Conservation (phyloP, 2,797 vertebrate genomes). For the Alfaro cultratus region DNA sequence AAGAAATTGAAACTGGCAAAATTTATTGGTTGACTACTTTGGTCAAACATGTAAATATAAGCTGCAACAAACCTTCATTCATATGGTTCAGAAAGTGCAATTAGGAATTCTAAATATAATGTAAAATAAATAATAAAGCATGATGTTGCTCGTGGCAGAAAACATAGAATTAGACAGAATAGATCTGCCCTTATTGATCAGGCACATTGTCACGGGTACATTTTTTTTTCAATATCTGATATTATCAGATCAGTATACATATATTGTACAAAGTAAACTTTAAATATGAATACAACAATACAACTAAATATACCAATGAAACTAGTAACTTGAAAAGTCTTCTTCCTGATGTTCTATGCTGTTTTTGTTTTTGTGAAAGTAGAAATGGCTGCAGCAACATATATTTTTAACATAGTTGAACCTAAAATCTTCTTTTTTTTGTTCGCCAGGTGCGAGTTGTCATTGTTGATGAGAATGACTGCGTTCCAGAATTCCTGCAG, state of each 20-base stretch:
- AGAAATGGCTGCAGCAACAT: neutral
- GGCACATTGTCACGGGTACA: too few relatives aligned
- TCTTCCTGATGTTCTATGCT: neutral
- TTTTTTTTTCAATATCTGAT: too few relatives aligned
- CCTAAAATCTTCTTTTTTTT: neutral
- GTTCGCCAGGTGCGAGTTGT: conserved; percentile 84
- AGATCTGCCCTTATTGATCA: too few relatives aligned
- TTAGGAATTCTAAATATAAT: too few relatives aligned
- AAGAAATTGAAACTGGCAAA: too few relatives aligned
- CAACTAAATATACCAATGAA: neutral
- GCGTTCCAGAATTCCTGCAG: conserved; percentile 88
- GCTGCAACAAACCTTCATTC: too few relatives aligned
- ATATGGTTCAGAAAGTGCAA: too few relatives aligned
- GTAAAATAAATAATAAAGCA: too few relatives aligned
- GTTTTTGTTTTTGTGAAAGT: neutral
- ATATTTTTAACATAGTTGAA: neutral
- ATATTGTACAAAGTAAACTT: neutral
- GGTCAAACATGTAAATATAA: too few relatives aligned
- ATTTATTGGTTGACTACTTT: too few relatives aligned
- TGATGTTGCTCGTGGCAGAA: too few relatives aligned
- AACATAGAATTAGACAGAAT: too few relatives aligned
- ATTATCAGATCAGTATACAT: neutral
- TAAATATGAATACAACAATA: neutral
- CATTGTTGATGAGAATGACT: conserved; percentile 89
- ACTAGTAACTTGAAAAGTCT: neutral